Evolutionary conservation across 2,797 vertebrate genomes (phyloP).

Genomic region (Morus bassanus): DNA sequence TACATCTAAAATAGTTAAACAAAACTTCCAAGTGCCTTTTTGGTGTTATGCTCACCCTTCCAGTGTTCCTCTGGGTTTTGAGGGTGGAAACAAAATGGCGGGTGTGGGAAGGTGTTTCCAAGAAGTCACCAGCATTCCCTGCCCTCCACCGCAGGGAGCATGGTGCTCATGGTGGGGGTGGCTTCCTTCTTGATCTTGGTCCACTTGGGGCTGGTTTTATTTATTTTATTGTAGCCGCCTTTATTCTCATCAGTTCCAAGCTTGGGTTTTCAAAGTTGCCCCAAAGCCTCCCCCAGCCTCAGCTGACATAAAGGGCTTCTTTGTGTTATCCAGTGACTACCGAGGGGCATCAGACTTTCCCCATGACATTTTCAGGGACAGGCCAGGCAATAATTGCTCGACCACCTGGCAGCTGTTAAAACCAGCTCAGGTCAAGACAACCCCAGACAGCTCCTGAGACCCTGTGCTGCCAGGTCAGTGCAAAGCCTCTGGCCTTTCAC

Average conservation of each 20-base stretch:
- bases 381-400: not conserved
- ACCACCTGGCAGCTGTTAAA: not conserved
- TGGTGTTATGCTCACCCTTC: not conserved
- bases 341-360: rapidly evolving
- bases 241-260: not conserved
- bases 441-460: not conserved
- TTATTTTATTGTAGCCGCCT: not conserved
- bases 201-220: not conserved
- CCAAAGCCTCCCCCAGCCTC: not conserved
- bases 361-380: not conserved
- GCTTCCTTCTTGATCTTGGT: not conserved
- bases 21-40: not conserved
- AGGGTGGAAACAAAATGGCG: not conserved
- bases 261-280: not conserved
- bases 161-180: not conserved
- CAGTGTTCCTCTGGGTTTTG: not conserved
- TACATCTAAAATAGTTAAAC: not conserved
- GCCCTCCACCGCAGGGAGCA: not conserved
- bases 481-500: not conserved
- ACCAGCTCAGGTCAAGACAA: not conserved
- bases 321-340: not conserved
- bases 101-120: rapidly evolving
- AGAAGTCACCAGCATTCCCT: not conserved
- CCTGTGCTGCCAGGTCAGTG: not conserved
- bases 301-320: not conserved